phyloP scores from a whole-genome alignment of 2,797 vertebrate species.

The Sebastes melanostomus region DNA sequence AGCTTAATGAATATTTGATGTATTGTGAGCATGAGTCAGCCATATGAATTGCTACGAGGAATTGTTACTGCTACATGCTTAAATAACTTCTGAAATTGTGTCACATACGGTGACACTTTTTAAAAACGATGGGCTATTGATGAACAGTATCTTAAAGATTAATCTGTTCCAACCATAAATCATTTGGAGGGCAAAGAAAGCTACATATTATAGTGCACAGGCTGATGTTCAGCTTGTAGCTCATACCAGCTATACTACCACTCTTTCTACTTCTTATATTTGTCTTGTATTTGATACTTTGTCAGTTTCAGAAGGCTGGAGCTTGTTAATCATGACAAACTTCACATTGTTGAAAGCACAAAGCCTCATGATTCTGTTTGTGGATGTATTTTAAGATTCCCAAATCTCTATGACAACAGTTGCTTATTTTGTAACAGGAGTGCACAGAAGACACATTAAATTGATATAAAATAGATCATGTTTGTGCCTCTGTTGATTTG shows the following conservation, averaged over 20 bases:
- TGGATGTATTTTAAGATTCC: neutral
- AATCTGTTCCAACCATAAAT: slow-evolving; percentile 37
- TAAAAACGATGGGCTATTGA: slow-evolving; percentile 35
- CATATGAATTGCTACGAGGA: slow-evolving; percentile 42
- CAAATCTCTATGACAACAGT: neutral
- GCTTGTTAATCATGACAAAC: neutral
- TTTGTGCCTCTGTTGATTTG: neutral
- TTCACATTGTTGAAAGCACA: neutral
- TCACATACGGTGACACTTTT: slow-evolving; percentile 32
- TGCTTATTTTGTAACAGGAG: neutral
- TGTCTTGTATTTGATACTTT: neutral
- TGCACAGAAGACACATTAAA: neutral
- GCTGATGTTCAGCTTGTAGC: neutral
- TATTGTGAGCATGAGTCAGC: slow-evolving; percentile 51
- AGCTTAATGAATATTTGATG: slow-evolving; percentile 71
- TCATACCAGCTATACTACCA: neutral
- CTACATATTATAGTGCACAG: neutral
- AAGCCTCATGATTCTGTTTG: neutral
- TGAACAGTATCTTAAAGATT: slow-evolving; percentile 31
- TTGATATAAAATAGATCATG: neutral
- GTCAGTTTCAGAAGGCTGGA: neutral
- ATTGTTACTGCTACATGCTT: slow-evolving; percentile 45
- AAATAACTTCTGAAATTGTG: slow-evolving; percentile 52
- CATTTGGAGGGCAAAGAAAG: slow-evolving; percentile 13
- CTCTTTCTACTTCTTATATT: neutral